A percentile compares a stretch with the other conserved stretches of the same genome.
These are phyloP conservation scores for Gymnoscopelus microlampas DNA, from an alignment of 2,797 vertebrate species.

Conservation along the genomic window DNA sequence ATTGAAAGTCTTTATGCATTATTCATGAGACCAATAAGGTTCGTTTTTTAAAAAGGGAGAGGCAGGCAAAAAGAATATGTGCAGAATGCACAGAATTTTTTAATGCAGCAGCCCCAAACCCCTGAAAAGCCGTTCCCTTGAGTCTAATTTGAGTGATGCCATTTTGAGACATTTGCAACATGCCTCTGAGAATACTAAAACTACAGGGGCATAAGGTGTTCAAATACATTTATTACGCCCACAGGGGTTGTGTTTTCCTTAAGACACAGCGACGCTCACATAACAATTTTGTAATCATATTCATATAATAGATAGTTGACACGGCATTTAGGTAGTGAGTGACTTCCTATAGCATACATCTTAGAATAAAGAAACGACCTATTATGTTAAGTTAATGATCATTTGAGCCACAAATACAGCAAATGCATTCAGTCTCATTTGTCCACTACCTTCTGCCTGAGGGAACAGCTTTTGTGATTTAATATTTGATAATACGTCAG, in stretches of 20 bases:
- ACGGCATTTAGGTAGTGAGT: constrained; percentile 36
- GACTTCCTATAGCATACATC: constrained; percentile 25
- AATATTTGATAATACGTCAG: no score
- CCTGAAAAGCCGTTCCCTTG: constrained; percentile 70
- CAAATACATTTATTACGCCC: constrained; percentile 21
- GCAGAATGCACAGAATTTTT: constrained; percentile 75
- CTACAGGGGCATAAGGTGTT: constrained; percentile 53
- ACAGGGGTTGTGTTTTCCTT: constrained; percentile 41
- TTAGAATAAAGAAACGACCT: constrained; percentile 39
- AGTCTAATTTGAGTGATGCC: constrained; percentile 76
- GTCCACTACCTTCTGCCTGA: constrained; percentile 50
- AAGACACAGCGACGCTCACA: constrained; percentile 38
- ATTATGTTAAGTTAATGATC: constrained; percentile 46
- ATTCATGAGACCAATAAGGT: constrained; percentile 84
- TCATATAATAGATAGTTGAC: constrained; percentile 24
- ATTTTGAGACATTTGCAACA: constrained; percentile 77
- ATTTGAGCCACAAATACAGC: constrained; percentile 37
- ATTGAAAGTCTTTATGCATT: constrained; percentile 80
- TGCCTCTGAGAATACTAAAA: constrained; percentile 64
- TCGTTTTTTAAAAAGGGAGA: constrained; percentile 75
- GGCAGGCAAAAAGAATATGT: constrained; percentile 69
- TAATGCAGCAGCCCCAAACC: constrained; percentile 73
- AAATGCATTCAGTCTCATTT: neutral
- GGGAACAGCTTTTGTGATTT: constrained; percentile 55
- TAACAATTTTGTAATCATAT: constrained; percentile 39